phyloP scores from a whole-genome alignment of 2,113 vertebrate species.

The Leptosomus discolor region DNA sequence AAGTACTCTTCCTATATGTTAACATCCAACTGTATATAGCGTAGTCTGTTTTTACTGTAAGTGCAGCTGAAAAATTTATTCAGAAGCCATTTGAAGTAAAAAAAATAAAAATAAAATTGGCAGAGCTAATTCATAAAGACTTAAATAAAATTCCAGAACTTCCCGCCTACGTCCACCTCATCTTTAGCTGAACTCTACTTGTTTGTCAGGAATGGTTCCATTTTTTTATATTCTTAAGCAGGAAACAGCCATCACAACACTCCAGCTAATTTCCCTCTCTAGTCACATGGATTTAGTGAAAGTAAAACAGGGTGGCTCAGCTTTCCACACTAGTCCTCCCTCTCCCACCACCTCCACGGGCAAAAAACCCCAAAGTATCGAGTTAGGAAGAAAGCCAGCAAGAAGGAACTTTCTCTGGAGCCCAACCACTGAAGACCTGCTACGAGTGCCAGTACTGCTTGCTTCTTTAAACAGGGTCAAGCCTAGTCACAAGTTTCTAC shows the following conservation, averaged over 20 bases:
- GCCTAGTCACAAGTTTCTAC: not conserved
- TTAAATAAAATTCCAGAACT: slow-evolving; percentile 62
- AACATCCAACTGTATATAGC: not conserved
- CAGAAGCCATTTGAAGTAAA: slow-evolving; percentile 8
- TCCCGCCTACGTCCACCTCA: slow-evolving; percentile 45
- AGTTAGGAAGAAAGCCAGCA: not conserved
- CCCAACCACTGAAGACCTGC: not conserved
- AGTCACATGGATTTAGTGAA: not conserved
- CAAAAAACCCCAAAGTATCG: not conserved
- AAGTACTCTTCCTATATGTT: not conserved
- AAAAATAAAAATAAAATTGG: not conserved
- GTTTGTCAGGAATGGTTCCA: slow-evolving; percentile 49
- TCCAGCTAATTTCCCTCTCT: not conserved
- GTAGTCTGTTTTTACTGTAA: not conserved
- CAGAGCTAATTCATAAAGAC: slow-evolving; percentile 62
- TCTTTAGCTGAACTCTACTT: slow-evolving; percentile 31
- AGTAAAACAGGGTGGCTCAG: not conserved
- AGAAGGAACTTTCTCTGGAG: not conserved
- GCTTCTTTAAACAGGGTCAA: not conserved
- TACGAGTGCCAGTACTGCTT: not conserved
- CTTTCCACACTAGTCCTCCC: not conserved
- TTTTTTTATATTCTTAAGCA: slow-evolving; percentile 13
- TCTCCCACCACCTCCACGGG: not conserved
- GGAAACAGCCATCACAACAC: slow-evolving; percentile 58
- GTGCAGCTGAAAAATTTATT: slow-evolving; percentile 24